These are phyloP conservation scores for Ascaphus truei DNA, from an alignment of 2,113 vertebrate genomes.

Conservation along the genomic window DNA sequence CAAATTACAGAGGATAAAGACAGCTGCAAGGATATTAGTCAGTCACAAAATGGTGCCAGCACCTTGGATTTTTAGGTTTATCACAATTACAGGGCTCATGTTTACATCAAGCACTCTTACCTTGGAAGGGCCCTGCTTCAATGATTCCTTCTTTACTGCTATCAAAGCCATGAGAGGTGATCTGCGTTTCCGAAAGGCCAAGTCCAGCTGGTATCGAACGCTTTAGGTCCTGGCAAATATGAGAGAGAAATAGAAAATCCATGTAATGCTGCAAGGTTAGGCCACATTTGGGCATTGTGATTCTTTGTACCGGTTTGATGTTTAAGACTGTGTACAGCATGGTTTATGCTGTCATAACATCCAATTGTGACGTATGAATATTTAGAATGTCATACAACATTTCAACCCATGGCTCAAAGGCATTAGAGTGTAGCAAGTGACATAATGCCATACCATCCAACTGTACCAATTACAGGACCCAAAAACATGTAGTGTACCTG, in stretches of 20 bases:
- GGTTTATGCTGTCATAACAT: constrained; percentile 6
- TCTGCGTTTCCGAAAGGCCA: constrained; percentile 76
- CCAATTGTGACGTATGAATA: constrained; percentile 21
- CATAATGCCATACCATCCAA: too few relatives aligned
- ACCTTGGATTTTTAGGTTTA: not conserved
- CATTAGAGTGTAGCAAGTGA: too few relatives aligned
- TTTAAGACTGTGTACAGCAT: constrained; percentile 8
- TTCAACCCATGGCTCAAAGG: too few relatives aligned
- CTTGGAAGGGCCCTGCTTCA: constrained; percentile 76
- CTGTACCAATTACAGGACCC: too few relatives aligned
- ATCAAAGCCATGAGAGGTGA: constrained; percentile 71
- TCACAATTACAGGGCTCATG: not conserved
- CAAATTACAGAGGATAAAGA: too few relatives aligned
- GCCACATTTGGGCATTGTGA: constrained; percentile 36
- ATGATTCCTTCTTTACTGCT: constrained; percentile 74
- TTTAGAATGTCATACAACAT: too few relatives aligned
- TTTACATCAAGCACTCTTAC: constrained; percentile 49
- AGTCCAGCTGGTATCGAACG: constrained; percentile 63
- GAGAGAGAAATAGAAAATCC: constrained; percentile 49
- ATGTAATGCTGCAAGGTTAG: constrained; percentile 37
- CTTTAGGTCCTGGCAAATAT: constrained; percentile 71
- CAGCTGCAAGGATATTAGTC: too few relatives aligned
- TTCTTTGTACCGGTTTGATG: constrained; percentile 30
- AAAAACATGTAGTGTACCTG: too few relatives aligned
- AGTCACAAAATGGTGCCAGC: not conserved